Evolutionary conservation across 2,113 vertebrate genomes (phyloP).

Genomic region (Dromiciops gliroides): DNA sequence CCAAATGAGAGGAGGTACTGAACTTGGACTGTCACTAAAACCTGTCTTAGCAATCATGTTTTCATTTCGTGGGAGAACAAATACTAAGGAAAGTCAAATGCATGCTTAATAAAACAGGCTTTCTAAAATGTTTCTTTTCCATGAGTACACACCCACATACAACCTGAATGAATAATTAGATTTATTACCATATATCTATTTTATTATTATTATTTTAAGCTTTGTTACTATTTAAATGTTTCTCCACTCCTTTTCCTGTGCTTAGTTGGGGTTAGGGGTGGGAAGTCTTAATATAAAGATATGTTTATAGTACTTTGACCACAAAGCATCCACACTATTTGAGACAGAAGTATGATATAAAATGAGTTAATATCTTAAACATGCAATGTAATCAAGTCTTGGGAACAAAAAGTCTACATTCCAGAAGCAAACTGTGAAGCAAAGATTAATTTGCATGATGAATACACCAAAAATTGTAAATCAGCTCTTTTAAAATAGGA

Average conservation of each 20-base stretch:
- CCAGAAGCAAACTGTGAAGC: slow-evolving; percentile 64
- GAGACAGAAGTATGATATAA: slow-evolving; percentile 47
- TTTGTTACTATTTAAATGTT: background rate
- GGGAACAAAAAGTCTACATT: slow-evolving; percentile 61
- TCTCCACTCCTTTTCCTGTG: slow-evolving; percentile 1
- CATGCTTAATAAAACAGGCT: slow-evolving; percentile 45
- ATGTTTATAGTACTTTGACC: slow-evolving; percentile 50
- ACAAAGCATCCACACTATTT: background rate
- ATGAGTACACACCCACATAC: background rate
- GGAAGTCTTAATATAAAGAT: background rate
- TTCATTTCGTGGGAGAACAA: slow-evolving; percentile 56
- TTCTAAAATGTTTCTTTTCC: slow-evolving; percentile 1
- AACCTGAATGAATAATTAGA: background rate
- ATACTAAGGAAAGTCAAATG: slow-evolving; percentile 47
- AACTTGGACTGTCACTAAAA: slow-evolving; percentile 47
- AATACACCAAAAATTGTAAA: slow-evolving; percentile 68
- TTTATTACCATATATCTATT: background rate
- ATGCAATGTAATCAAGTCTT: slow-evolving; percentile 55
- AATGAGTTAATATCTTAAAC: slow-evolving; percentile 50
- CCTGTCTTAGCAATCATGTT: slow-evolving; percentile 54
- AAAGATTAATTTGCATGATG: slow-evolving; percentile 69
- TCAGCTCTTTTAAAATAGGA: slow-evolving; percentile 62
- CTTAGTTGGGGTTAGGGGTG: background rate
- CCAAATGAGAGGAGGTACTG: slow-evolving; percentile 67
- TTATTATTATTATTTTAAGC: background rate